phyloP scores from a whole-genome alignment of 2,113 vertebrate species.

The Cervus canadensis region DNA sequence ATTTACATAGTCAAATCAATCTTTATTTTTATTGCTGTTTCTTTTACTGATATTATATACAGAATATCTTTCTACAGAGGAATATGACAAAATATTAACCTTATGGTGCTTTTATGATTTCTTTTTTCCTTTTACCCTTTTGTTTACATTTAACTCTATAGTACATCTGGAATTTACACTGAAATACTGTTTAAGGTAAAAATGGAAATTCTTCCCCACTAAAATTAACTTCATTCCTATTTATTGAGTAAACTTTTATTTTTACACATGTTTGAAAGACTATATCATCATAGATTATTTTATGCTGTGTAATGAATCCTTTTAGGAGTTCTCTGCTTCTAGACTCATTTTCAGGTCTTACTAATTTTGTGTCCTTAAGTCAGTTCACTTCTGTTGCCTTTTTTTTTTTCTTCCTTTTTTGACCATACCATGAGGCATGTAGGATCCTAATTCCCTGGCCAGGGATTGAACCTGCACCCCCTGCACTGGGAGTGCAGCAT shows the following conservation, averaged over 20 bases:
- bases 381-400: background rate
- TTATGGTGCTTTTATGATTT: background rate
- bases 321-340: background rate
- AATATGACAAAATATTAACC: background rate
- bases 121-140: background rate
- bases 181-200: background rate
- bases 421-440: background rate
- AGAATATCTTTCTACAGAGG: background rate
- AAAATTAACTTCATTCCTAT: background rate
- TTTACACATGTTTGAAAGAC: background rate
- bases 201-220: background rate
- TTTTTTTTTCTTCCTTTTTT: background rate
- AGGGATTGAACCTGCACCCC: background rate
- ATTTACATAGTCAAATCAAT: background rate
- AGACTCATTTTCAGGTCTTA: background rate
- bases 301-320: background rate
- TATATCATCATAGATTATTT: background rate
- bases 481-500: background rate
- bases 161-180: background rate
- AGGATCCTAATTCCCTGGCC: background rate
- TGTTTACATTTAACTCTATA: background rate
- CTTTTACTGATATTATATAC: background rate
- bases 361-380: background rate
- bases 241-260: background rate
- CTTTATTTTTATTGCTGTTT: background rate